phyloP scores from a whole-genome alignment of 2,113 vertebrate species.

The Entelurus aequoreus region DNA sequence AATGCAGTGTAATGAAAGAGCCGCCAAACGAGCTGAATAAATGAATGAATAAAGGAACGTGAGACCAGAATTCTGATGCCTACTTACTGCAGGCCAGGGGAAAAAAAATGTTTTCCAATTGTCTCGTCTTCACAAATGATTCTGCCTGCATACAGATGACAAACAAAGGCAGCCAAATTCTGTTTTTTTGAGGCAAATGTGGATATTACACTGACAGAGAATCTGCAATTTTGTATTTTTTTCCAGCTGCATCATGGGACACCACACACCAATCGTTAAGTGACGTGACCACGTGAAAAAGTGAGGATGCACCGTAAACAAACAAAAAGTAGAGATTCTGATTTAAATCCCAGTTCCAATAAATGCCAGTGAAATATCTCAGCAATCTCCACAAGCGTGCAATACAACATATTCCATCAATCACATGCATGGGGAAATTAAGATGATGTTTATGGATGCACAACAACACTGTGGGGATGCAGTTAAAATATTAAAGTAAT shows the following conservation, averaged over 20 bases:
- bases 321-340: slow-evolving; percentile 23
- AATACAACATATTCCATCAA: slow-evolving; percentile 48
- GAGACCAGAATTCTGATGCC: slow-evolving; percentile 70
- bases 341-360: not conserved
- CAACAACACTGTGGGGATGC: slow-evolving; percentile 60
- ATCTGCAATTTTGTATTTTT: not conserved
- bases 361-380: slow-evolving; percentile 6
- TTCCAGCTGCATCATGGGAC: not conserved
- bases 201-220: not conserved
- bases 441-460: slow-evolving; percentile 49
- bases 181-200: slow-evolving; percentile 16
- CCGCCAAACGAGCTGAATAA: slow-evolving; percentile 76
- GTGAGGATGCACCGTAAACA: not conserved
- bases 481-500: slow-evolving; percentile 66
- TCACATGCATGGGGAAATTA: slow-evolving; percentile 60
- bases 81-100: slow-evolving; percentile 65
- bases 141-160: slow-evolving; percentile 69
- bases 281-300: not conserved
- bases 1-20: slow-evolving; percentile 74
- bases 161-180: slow-evolving; percentile 54
- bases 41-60: slow-evolving; percentile 74
- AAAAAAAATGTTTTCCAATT: slow-evolving; percentile 64
- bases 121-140: slow-evolving; percentile 66
- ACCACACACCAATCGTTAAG: not conserved
- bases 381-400: slow-evolving; percentile 51